A percentile compares a stretch with the other conserved stretches of the same genome.
phyloP scores from a whole-genome alignment of 2,113 vertebrate genomes.

The Alces alces region DNA sequence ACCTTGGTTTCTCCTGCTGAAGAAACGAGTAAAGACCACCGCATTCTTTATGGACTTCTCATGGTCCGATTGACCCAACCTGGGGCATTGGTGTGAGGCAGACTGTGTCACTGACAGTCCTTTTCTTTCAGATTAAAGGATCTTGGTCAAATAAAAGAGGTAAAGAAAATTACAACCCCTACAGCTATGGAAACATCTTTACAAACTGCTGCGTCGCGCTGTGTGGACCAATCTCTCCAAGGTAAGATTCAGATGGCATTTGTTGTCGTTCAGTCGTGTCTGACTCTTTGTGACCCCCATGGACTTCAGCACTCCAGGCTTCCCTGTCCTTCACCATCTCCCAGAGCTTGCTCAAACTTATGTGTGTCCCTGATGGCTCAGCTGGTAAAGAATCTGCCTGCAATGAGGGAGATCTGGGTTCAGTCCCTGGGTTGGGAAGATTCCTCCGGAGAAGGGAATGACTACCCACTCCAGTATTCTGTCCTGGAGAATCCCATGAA shows the following conservation, averaged over 20 bases:
- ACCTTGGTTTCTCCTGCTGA: not conserved
- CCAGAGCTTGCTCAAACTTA: not conserved
- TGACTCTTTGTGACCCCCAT: not conserved
- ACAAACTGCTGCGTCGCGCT: constrained; percentile 96
- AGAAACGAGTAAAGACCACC: not conserved
- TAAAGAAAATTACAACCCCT: constrained; percentile 98
- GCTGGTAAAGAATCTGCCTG: not conserved
- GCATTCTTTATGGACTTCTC: not conserved
- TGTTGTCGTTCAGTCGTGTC: not conserved
- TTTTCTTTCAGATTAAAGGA: constrained; percentile 93
- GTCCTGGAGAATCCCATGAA: not conserved
- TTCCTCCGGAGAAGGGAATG: not conserved
- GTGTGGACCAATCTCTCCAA: constrained; percentile 96
- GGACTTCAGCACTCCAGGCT: not conserved
- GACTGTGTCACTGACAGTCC: not conserved
- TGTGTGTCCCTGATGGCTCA: not conserved
- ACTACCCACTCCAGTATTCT: not conserved
- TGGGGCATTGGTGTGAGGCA: not conserved
- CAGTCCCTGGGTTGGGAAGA: not conserved
- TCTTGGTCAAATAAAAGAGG: constrained; percentile 99
- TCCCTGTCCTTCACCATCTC: not conserved
- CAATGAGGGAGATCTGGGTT: not conserved
- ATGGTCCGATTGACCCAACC: accelerated
- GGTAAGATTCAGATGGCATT: constrained; percentile 79
- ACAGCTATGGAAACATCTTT: constrained; percentile 96